Conservation (phyloP, 2,888 invertebrate species). For the Aleiodes leptofemur region DNA sequence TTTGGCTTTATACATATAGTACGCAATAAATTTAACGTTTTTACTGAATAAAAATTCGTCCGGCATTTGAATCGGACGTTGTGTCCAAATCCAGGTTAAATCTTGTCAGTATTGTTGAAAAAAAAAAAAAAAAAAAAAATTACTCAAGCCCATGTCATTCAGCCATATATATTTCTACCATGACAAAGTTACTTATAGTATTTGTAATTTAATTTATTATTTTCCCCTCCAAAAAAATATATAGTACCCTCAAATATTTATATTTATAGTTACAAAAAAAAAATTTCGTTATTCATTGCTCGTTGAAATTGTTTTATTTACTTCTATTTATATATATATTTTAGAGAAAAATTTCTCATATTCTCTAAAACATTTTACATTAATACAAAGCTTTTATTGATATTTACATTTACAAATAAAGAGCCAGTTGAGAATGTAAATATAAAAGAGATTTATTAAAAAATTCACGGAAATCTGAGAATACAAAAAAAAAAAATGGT, state of each 20-base stretch:
- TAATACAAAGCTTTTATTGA: too few relatives aligned
- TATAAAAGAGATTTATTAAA: too few relatives aligned
- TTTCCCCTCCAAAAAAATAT: not conserved
- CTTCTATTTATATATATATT: too few relatives aligned
- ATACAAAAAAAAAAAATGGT: too few relatives aligned
- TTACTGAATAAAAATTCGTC: constrained; percentile 44
- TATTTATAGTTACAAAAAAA: too few relatives aligned
- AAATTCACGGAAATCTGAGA: too few relatives aligned
- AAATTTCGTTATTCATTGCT: not conserved
- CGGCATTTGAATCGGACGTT: constrained; percentile 41
- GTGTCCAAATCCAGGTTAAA: constrained; percentile 39
- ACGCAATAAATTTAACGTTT: constrained; percentile 39
- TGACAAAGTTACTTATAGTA: constrained; percentile 12
- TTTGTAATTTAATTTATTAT: constrained; percentile 20
- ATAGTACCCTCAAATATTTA: too few relatives aligned
- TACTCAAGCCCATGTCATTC: constrained; percentile 37
- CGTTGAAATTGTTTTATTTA: too few relatives aligned
- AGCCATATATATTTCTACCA: constrained; percentile 26
- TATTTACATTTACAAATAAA: too few relatives aligned
- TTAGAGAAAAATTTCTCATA: too few relatives aligned
- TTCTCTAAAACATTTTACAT: too few relatives aligned
- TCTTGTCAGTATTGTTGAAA: constrained; percentile 37
- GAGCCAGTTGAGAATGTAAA: too few relatives aligned
- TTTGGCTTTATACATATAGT: not conserved
- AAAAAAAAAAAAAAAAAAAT: constrained; percentile 30